phyloP scores from a whole-genome alignment of 2,797 vertebrate genomes.

The Florisuga fusca region DNA sequence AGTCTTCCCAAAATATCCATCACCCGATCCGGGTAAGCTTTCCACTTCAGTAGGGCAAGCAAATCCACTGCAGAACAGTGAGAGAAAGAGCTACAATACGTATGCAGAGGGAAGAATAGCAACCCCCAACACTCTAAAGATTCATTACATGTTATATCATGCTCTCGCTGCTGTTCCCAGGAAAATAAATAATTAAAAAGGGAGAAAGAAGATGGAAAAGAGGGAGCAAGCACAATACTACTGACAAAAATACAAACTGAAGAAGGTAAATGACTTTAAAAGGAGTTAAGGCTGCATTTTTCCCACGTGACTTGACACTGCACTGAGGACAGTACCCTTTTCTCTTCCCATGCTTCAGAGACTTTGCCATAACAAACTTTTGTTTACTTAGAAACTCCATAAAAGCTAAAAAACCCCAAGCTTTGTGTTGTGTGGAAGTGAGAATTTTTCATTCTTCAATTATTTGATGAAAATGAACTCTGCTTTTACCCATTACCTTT shows the following conservation, averaged over 20 bases:
- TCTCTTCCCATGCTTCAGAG: background rate
- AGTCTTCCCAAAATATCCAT: slow-evolving; percentile 95
- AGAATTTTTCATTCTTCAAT: background rate
- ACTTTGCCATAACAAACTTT: rapidly evolving
- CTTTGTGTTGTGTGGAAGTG: background rate
- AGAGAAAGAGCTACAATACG: slow-evolving; percentile 7
- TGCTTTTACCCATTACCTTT: background rate
- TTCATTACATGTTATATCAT: background rate
- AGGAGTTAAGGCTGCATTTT: background rate
- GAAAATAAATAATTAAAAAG: background rate
- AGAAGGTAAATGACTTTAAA: background rate
- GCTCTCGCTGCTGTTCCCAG: background rate
- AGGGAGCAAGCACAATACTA: background rate
- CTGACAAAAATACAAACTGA: background rate
- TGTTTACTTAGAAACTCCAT: background rate
- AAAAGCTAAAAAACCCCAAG: background rate
- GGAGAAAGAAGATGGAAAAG: background rate
- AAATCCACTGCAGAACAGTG: slow-evolving; percentile 88
- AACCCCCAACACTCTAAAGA: background rate
- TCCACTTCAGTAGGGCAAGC: slow-evolving; percentile 98
- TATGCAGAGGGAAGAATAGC: background rate
- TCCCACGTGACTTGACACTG: background rate
- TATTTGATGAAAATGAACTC: background rate
- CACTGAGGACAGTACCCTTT: background rate
- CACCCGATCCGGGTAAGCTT: slow-evolving; percentile 94